Evolutionary conservation across 2,888 invertebrate species (phyloP).

Genomic region (Apomyelois bistriatella): DNA sequence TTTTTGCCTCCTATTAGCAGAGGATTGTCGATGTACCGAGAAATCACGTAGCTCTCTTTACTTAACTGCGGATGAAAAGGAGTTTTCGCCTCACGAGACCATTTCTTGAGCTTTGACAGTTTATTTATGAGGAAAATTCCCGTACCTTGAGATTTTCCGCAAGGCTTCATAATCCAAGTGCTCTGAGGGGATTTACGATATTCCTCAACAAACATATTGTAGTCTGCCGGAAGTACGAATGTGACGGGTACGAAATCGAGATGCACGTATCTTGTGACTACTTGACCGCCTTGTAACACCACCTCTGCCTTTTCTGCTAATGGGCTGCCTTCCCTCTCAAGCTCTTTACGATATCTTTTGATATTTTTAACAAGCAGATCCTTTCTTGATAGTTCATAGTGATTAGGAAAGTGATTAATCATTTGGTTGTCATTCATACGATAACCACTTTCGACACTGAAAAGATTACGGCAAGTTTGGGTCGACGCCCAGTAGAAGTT

Average conservation of each 20-base stretch:
- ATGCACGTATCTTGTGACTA: slow-evolving; percentile 86
- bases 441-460: slow-evolving; percentile 75
- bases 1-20: slow-evolving; percentile 97
- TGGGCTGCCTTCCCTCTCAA: slow-evolving; percentile 93
- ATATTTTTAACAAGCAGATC: slow-evolving; percentile 98
- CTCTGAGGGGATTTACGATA: slow-evolving; percentile 95
- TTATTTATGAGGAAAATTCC: slow-evolving; percentile 98
- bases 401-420: slow-evolving; percentile 97
- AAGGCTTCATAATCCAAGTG: slow-evolving; percentile 99
- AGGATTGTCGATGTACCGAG: slow-evolving; percentile 97
- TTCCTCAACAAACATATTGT: slow-evolving; percentile 98
- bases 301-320: slow-evolving; percentile 87
- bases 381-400: slow-evolving; percentile 96
- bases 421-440: slow-evolving; percentile 90
- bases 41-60: slow-evolving; percentile 97
- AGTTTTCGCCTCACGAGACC: slow-evolving; percentile 92
- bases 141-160: slow-evolving; percentile 96
- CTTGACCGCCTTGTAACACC: slow-evolving; percentile 79
- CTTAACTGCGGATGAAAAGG: slow-evolving; percentile 89
- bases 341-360: slow-evolving; percentile 94
- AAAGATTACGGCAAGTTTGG: slow-evolving; percentile 92
- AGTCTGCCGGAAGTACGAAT: slow-evolving; percentile 96
- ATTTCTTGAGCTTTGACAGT: slow-evolving; percentile 94
- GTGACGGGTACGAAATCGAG: slow-evolving; percentile 96
- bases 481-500: slow-evolving; percentile 97